Evolutionary conservation across 2,797 vertebrate genomes (phyloP).

Genomic region (Crenuchus spilurus): DNA sequence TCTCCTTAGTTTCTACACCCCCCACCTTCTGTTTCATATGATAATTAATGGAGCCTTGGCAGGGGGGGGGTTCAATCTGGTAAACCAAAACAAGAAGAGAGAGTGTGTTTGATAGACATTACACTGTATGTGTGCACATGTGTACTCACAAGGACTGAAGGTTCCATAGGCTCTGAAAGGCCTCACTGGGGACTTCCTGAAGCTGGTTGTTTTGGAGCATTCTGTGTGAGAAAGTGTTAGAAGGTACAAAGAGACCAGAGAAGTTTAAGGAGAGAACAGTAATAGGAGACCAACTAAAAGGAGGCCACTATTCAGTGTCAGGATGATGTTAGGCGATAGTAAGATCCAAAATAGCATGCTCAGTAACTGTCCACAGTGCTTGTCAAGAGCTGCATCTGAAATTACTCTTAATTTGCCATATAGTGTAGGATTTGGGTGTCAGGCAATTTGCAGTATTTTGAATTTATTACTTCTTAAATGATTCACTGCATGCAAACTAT

Average conservation of each 20-base stretch:
- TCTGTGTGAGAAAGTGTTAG: conserved; percentile 69
- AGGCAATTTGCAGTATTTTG: no score
- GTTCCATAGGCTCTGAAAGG: conserved; percentile 84
- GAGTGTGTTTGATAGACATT: conserved; percentile 32
- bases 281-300: background rate
- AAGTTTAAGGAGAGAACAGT: background rate
- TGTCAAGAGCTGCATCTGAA: no score
- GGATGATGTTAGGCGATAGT: background rate
- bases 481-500: no score
- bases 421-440: no score
- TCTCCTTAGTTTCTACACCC: conserved; percentile 43
- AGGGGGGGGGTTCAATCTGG: conserved; percentile 33
- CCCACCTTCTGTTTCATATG: conserved; percentile 46
- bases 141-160: conserved; percentile 92
- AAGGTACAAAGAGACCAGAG: conserved; percentile 32
- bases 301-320: background rate
- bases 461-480: background rate
- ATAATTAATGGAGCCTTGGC: conserved; percentile 50
- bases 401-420: no score
- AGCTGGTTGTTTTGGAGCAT: conserved; percentile 96
- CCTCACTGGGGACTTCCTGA: conserved; percentile 83
- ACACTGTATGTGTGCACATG: conserved; percentile 3
- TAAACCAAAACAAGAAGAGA: conserved; percentile 30
- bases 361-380: background rate
- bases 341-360: no score